A percentile compares a stretch with the other conserved stretches of the same genome.
phyloP scores from a whole-genome alignment of 2,113 vertebrate genomes.

The Sphyrna mokarran region DNA sequence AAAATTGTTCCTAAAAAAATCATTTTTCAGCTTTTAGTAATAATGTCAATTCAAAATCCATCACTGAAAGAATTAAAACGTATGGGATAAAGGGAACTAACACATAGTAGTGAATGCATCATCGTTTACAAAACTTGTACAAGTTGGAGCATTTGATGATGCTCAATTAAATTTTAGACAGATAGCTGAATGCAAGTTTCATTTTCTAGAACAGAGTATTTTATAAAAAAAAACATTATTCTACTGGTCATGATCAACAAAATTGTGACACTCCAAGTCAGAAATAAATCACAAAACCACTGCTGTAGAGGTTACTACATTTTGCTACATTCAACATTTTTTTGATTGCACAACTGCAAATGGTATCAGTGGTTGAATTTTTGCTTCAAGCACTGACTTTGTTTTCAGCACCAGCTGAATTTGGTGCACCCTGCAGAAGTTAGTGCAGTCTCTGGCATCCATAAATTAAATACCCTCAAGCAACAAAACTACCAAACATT shows the following conservation, averaged over 20 bases:
- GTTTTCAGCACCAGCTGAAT: background rate
- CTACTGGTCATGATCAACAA: background rate
- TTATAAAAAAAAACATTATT: background rate
- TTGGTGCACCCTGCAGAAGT: background rate
- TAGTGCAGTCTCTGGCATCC: background rate
- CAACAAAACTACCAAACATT: background rate
- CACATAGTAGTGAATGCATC: background rate
- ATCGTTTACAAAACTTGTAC: background rate
- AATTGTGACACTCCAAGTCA: background rate
- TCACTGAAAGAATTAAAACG: too few species aligned
- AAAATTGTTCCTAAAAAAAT: background rate
- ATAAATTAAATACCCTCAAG: background rate
- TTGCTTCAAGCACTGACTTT: constrained; percentile 25
- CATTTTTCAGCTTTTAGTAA: background rate
- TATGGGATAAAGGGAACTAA: background rate
- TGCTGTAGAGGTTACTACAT: background rate
- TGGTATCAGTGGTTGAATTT: background rate
- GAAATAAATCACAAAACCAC: background rate
- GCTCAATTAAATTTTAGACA: background rate
- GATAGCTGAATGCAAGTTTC: background rate
- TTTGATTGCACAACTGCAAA: background rate
- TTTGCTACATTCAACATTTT: background rate
- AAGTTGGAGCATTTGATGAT: background rate
- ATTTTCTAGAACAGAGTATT: background rate
- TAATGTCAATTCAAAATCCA: background rate